Conservation (phyloP, 2,888 invertebrate species). For the Metellina segmentata region DNA sequence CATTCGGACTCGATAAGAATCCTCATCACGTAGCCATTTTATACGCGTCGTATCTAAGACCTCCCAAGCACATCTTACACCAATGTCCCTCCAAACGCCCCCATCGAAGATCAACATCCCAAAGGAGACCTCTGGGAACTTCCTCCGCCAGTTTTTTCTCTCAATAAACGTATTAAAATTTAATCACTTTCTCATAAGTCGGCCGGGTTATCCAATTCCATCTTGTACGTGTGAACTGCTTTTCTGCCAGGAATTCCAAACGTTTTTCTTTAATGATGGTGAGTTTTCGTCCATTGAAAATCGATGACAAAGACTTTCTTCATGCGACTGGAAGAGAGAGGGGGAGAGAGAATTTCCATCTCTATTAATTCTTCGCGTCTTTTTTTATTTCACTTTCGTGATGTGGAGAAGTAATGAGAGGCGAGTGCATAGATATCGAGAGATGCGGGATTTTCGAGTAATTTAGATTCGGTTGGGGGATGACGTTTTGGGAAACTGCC, state of each 20-base stretch:
- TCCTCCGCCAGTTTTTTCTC: neutral
- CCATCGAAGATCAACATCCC: constrained; percentile 41
- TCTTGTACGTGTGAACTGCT: constrained; percentile 10
- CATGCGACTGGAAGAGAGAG: neutral
- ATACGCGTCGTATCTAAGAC: neutral
- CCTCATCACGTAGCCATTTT: neutral
- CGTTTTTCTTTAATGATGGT: constrained; percentile 41
- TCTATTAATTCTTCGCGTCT: constrained; percentile 1
- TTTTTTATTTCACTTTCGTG: neutral
- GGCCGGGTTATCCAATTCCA: constrained; percentile 27
- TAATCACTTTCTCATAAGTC: constrained; percentile 55
- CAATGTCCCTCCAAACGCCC: neutral
- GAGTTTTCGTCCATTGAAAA: constrained; percentile 42
- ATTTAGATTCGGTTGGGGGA: neutral
- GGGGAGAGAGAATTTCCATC: neutral
- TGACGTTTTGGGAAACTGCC: neutral
- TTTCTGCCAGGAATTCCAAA: neutral
- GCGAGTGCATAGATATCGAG: neutral
- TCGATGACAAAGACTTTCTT: constrained; percentile 42
- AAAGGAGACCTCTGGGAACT: constrained; percentile 23
- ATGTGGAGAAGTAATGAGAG: neutral
- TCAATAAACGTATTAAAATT: constrained; percentile 64
- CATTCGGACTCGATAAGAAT: too few species aligned
- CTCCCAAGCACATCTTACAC: neutral
- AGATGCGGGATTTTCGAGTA: neutral